Percentiles rank a stretch among this genome's conserved stretches.
Conservation (phyloP, 1,140 invertebrate genomes). For the Pomacea maculata region DNA sequence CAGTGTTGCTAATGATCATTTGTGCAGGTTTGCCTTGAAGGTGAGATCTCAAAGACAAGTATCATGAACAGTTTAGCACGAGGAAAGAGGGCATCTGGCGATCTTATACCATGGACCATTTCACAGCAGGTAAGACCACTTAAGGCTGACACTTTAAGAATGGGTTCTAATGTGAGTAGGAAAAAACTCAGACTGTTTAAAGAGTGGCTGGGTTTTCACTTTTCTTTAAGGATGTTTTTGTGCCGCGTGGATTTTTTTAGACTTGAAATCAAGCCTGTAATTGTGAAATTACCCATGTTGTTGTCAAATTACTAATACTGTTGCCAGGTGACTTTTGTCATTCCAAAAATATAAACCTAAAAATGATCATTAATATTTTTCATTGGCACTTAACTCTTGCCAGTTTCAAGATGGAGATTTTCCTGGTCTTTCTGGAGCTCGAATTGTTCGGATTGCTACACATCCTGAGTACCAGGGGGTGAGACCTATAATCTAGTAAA, state of each 20-base stretch:
- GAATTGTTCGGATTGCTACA: constrained; percentile 95
- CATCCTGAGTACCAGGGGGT: constrained; percentile 97
- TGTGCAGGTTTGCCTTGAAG: constrained; percentile 89
- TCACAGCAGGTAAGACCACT: constrained; percentile 78
- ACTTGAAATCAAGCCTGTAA: no score
- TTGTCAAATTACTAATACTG: no score
- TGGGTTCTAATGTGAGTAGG: no score
- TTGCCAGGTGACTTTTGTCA: no score
- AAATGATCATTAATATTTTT: no score
- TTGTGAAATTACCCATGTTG: no score
- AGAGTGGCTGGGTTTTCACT: no score
- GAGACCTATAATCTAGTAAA: constrained; percentile 42
- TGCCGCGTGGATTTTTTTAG: no score
- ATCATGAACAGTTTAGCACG: constrained; percentile 81
- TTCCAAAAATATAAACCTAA: no score
- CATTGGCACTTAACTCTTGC: not conserved
- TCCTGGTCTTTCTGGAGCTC: constrained; percentile 86
- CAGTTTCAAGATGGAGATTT: constrained; percentile 92
- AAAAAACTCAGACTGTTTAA: no score
- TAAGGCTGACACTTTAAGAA: not conserved
- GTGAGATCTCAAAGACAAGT: constrained; percentile 85
- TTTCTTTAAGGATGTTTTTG: no score
- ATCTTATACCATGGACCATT: constrained; percentile 98
- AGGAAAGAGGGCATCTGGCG: constrained; percentile 91
- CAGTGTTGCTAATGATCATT: not conserved